phyloP scores from a whole-genome alignment of 1,140 invertebrate species.

The Papilio xuthus region DNA sequence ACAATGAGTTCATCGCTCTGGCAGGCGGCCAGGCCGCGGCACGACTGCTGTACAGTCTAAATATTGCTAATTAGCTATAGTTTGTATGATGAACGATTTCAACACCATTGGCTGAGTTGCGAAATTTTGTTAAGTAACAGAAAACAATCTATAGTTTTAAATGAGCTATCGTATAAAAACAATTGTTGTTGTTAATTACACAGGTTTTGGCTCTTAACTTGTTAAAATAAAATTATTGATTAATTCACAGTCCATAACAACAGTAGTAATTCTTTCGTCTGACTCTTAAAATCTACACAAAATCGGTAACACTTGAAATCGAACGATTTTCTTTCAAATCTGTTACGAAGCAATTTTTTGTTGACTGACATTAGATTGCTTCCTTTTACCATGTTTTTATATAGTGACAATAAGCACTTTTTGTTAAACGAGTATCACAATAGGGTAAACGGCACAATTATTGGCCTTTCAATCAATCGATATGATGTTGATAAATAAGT shows the following conservation, averaged over 20 bases:
- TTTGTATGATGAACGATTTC: conserved; percentile 14
- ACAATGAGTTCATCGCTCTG: conserved; percentile 39
- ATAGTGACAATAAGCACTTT: neutral
- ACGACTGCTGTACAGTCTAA: conserved; percentile 24
- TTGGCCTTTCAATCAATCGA: neutral
- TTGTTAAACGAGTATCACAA: neutral
- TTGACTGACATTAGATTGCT: neutral
- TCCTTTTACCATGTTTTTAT: neutral
- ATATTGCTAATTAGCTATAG: conserved; percentile 33
- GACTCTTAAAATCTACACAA: too few species aligned
- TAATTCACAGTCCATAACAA: neutral
- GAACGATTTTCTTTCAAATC: neutral
- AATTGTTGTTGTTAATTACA: too few species aligned
- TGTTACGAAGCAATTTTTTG: neutral
- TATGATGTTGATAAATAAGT: conserved; percentile 1
- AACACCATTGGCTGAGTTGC: neutral
- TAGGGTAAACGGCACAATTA: neutral
- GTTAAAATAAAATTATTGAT: neutral
- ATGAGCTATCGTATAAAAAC: too few species aligned
- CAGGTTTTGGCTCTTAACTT: neutral
- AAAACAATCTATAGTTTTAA: too few species aligned
- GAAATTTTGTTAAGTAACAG: neutral
- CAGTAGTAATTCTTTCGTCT: neutral
- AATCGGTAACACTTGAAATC: neutral
- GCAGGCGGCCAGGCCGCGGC: conserved; percentile 32